phyloP scores from a whole-genome alignment of 2,113 vertebrate species.

The Pionites leucogaster region DNA sequence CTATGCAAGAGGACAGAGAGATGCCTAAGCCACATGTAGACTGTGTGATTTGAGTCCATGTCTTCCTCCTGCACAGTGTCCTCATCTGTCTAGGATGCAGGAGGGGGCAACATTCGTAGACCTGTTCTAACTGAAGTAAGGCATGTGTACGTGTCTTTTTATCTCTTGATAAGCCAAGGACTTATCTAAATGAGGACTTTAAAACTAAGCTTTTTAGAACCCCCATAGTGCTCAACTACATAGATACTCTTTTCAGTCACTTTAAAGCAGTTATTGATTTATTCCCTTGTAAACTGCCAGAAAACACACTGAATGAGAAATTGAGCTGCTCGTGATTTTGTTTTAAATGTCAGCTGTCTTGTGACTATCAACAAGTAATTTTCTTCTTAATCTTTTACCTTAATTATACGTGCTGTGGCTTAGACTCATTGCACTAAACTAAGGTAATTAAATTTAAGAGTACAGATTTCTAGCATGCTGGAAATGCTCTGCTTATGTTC shows the following conservation, averaged over 20 bases:
- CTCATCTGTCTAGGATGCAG: background rate
- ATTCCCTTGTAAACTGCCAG: background rate
- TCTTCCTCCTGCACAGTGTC: background rate
- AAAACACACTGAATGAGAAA: background rate
- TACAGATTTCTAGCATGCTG: background rate
- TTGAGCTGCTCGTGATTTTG: background rate
- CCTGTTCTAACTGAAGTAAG: background rate
- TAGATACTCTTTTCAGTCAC: background rate
- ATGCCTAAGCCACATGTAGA: background rate
- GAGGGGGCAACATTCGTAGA: background rate
- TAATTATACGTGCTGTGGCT: background rate
- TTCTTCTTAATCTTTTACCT: background rate
- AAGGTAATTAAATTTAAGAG: background rate
- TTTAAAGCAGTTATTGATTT: background rate
- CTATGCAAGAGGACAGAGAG: background rate
- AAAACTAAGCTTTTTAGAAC: background rate
- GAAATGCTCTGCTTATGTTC: background rate
- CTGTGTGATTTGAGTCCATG: fast-evolving
- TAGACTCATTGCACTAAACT: background rate
- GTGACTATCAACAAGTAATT: background rate
- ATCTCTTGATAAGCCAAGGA: background rate
- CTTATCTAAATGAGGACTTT: background rate
- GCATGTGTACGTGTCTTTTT: background rate
- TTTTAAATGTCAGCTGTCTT: background rate
- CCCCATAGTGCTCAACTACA: background rate